Evolutionary conservation across 2,888 invertebrate species (phyloP).

Genomic region (Eurytoma adleriae): DNA sequence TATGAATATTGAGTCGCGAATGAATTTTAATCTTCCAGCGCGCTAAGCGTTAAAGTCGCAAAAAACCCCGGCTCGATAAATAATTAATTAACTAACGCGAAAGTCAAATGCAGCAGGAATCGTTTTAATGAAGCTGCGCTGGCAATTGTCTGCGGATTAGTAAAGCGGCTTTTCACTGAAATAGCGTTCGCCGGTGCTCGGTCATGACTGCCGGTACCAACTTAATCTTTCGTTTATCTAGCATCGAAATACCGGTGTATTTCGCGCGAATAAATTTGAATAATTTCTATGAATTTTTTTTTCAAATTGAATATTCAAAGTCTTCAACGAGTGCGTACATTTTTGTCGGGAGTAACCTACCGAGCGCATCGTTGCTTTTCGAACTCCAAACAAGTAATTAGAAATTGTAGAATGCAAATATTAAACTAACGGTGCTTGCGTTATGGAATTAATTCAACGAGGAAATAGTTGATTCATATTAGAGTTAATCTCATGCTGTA

Average conservation of each 20-base stretch:
- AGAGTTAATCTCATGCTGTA: too few species aligned
- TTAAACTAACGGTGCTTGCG: not conserved
- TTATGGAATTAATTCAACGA: not conserved
- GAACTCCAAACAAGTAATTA: too few species aligned
- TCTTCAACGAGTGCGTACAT: not conserved
- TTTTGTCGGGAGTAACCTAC: not conserved
- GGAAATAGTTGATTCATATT: too few species aligned
- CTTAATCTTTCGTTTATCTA: constrained; percentile 15
- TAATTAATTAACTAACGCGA: not conserved
- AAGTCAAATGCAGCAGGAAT: not conserved
- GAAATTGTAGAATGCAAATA: too few species aligned
- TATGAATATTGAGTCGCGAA: too few species aligned
- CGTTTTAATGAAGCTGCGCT: not conserved
- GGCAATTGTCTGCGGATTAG: not conserved
- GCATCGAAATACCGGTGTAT: constrained; percentile 16
- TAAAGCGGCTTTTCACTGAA: not conserved
- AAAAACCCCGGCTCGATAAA: too few species aligned
- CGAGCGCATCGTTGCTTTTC: too few species aligned
- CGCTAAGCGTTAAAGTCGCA: too few species aligned
- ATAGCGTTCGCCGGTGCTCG: not conserved
- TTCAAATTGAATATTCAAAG: constrained; percentile 20
- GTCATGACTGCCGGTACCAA: not conserved
- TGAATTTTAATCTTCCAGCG: too few species aligned
- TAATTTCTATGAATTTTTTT: constrained; percentile 2
- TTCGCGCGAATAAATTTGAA: constrained; percentile 14